A percentile compares a stretch with the other conserved stretches of the same genome.
Conservation (phyloP, 2,113 vertebrate species). For the Willisornis vidua region DNA sequence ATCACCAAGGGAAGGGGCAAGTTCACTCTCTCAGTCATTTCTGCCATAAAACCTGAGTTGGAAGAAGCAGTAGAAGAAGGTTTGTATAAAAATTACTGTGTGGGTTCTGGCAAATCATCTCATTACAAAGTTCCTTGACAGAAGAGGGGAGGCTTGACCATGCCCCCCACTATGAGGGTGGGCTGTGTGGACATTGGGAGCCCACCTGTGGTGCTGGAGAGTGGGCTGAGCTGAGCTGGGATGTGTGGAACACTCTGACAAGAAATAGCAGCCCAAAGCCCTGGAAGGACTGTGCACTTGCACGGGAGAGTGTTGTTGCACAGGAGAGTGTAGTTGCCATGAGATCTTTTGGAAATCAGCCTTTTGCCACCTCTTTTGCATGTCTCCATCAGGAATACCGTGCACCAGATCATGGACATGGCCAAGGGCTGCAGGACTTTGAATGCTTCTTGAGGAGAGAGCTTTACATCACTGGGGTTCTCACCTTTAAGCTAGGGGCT, state of each 20-base stretch:
- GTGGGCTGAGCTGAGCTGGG: not conserved
- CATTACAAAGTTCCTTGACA: not conserved
- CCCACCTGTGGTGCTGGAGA: not conserved
- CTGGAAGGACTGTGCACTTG: not conserved
- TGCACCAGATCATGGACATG: fast-evolving
- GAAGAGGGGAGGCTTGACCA: not conserved
- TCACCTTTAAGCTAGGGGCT: not conserved
- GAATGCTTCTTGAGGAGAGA: not conserved
- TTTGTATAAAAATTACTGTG: not conserved
- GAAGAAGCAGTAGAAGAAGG: not conserved
- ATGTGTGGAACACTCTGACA: fast-evolving
- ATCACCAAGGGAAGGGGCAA: not conserved
- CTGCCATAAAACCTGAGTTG: not conserved
- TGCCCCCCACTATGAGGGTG: fast-evolving
- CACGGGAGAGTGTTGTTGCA: not conserved
- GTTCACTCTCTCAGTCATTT: not conserved
- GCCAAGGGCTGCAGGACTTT: not conserved
- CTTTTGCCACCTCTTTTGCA: not conserved
- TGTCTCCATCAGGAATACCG: not conserved
- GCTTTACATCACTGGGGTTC: not conserved
- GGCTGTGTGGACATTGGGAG: not conserved
- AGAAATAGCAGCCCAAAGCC: not conserved
- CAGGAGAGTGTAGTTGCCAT: not conserved
- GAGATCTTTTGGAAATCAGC: not conserved
- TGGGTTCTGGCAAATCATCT: not conserved